Percentiles rank a stretch among this genome's conserved stretches.
Evolutionary conservation across 2,113 vertebrate species (phyloP).

Genomic region (Grammomys dolichurus): DNA sequence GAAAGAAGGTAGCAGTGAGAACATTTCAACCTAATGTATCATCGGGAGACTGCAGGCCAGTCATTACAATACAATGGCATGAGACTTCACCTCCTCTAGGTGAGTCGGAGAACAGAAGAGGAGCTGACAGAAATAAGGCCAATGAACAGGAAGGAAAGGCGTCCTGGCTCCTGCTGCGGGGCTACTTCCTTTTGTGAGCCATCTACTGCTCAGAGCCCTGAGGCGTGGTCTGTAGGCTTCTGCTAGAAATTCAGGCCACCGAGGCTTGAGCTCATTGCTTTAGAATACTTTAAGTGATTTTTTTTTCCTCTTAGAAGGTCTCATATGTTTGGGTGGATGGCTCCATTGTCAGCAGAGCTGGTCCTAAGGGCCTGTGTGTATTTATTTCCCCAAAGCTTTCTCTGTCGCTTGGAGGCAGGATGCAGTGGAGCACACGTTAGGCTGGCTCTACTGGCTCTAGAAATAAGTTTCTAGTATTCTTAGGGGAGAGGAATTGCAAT

Average conservation of each 20-base stretch:
- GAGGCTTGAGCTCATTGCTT: neutral
- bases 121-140: neutral
- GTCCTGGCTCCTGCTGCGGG: neutral
- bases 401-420: neutral
- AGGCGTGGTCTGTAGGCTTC: rapidly evolving
- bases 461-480: neutral
- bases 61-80: neutral
- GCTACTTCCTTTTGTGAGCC: neutral
- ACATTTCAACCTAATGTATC: neutral
- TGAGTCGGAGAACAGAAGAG: neutral
- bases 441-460: neutral
- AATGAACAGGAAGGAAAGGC: neutral
- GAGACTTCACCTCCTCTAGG: neutral
- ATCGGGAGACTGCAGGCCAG: neutral
- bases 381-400: neutral
- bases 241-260: neutral
- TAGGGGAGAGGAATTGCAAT: neutral
- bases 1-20: conserved; percentile 41
- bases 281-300: neutral
- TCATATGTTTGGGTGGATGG: neutral
- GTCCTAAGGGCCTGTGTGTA: rapidly evolving
- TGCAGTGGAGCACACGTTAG: rapidly evolving
- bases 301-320: neutral
- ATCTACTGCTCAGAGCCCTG: no score
- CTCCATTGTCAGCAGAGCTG: rapidly evolving